phyloP scores from a whole-genome alignment of 2,113 vertebrate genomes.

The Pyxicephalus adspersus region DNA sequence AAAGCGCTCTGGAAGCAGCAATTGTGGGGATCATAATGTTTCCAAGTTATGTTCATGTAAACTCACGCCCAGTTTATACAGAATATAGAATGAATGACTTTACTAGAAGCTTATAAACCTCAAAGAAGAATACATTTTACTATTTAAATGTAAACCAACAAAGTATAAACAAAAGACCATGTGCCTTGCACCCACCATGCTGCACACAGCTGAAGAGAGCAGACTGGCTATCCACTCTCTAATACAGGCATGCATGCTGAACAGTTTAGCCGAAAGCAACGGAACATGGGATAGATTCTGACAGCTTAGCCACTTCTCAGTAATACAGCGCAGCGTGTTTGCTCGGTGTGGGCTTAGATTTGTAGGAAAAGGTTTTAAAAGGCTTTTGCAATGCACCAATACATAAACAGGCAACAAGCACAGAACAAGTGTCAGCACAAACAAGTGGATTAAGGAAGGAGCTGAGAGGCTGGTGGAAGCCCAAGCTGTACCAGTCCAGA shows the following conservation, averaged over 20 bases:
- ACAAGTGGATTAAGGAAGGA: conserved; percentile 39
- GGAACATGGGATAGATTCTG: background rate
- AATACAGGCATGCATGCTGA: background rate
- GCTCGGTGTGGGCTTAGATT: background rate
- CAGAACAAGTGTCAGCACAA: conserved; percentile 38
- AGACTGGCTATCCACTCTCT: background rate
- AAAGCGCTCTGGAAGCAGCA: no score
- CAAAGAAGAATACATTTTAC: no score
- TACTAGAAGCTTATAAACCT: no score
- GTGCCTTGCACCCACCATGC: no score
- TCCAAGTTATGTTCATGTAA: background rate
- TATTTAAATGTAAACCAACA: no score
- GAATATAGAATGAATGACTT: background rate
- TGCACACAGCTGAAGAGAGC: background rate
- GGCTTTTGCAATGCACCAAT: conserved; percentile 31
- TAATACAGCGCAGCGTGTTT: background rate
- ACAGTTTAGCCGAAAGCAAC: background rate
- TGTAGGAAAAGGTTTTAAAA: conserved; percentile 2
- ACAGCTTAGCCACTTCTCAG: background rate
- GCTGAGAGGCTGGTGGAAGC: conserved; percentile 48
- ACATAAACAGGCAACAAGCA: conserved; percentile 55
- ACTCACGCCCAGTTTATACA: background rate
- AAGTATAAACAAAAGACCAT: no score
- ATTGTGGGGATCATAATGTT: no score
- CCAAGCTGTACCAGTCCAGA: conserved; percentile 56